Base-by-base conservation (phyloP, 2,797 vertebrate genomes). In the Heteromormyrus szaboi region DNA sequence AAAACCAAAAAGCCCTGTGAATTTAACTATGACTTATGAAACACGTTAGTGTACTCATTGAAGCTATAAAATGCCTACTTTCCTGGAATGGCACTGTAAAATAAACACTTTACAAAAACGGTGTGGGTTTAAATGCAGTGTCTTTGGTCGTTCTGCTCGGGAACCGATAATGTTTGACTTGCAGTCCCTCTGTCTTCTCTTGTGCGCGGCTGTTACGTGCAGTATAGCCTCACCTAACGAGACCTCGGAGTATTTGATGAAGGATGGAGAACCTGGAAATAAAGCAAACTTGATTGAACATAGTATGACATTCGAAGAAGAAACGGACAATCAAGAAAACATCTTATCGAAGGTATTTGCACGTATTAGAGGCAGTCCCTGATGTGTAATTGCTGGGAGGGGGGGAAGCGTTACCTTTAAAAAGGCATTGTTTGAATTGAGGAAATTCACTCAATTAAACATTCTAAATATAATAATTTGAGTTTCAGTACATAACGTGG, bases 301-400 rank as follows among this genome's bases (percentile, higher is more conserved):
- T 0, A 91, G 90, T 25, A 90, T 91, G 2, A 91, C 51, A 19
- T 92, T 96, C 91, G 95, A 95, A 85, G 95, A 97, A 79, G 97
- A 97, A 90, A 91, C 91, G 2, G 95, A 97, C 65, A 96, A 94
- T 88, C 96, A 96, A 85, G 96, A 97, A 89, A 96, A 94, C 93
- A 95, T 97, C 90, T 91, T 98, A 44, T 97, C 97, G 0, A 96
- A 97, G 98, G 98, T 99, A 95, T 68, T 62, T 62, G 37, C 1
- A 19, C 17, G 11, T 50, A 48, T 76, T 54, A 5, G 37, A 85
- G 68, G 8, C 7, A 46, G 25, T 90, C 12, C 85, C 72, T 56
- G 72, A 41, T 76, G 12, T 19, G 1, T 41, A 17, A 76, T 17
- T 41, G 14, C 72, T 41, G 19, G 19, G 53, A 9, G 7, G 25